A percentile compares a stretch with the other conserved stretches of the same genome.
Evolutionary conservation across 1,140 invertebrate genomes (phyloP).

Genomic region (Maniola jurtina): DNA sequence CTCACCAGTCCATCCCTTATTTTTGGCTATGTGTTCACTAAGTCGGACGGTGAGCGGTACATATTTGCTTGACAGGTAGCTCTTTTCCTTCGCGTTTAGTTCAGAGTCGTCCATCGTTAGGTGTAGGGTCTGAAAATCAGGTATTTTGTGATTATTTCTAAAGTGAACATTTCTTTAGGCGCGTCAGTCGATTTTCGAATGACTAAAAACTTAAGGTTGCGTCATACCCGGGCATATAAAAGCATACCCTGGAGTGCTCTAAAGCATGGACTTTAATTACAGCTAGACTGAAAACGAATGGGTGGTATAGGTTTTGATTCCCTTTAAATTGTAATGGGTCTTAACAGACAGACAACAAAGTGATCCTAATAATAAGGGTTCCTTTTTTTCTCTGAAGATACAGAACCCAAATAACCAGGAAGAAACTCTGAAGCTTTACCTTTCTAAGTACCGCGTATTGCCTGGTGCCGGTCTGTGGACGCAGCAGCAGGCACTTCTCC

Average conservation of each 20-base stretch:
- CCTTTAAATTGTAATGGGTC: no score
- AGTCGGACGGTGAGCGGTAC: slow-evolving; percentile 95
- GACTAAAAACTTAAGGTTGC: no score
- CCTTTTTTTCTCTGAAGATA: no score
- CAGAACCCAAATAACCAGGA: neutral
- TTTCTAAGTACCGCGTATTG: slow-evolving; percentile 86
- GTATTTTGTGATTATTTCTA: neutral
- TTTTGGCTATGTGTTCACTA: slow-evolving; percentile 90
- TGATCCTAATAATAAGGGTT: no score
- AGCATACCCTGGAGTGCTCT: no score
- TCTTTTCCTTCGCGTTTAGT: slow-evolving; percentile 91
- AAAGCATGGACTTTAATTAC: no score
- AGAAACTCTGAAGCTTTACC: slow-evolving; percentile 41
- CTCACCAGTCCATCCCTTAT: slow-evolving; percentile 88
- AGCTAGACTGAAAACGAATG: no score
- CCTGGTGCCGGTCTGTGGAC: slow-evolving; percentile 83
- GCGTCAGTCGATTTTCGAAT: no score
- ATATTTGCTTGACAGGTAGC: slow-evolving; percentile 96
- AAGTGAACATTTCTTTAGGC: neutral
- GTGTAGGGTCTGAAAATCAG: slow-evolving; percentile 82
- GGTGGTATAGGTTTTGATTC: no score
- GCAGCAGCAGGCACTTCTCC: slow-evolving; percentile 91
- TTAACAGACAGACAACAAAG: no score
- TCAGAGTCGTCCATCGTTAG: slow-evolving; percentile 94
- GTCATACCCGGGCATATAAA: no score